Percentiles rank a stretch among this genome's conserved stretches.
Conservation (phyloP, 1,140 invertebrate species). For the Apolygus lucorum region DNA sequence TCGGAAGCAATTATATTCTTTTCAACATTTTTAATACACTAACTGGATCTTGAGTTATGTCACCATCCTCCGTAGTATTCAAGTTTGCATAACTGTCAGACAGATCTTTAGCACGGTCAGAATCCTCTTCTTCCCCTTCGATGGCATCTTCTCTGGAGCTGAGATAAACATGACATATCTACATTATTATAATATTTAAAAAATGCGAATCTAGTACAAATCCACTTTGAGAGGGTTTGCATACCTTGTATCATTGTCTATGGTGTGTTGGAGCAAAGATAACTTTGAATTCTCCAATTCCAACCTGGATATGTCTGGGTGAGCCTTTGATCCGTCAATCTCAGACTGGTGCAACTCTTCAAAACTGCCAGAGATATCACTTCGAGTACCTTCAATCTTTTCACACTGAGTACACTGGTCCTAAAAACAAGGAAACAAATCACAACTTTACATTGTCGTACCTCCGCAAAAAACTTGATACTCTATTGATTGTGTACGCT, state of each 20-base stretch:
- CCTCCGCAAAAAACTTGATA: too few species aligned
- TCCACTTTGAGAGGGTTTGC: too few species aligned
- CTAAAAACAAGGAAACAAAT: too few species aligned
- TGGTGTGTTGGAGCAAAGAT: not conserved
- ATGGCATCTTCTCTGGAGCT: constrained; percentile 8
- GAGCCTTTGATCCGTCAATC: constrained; percentile 47
- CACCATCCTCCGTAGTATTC: too few species aligned
- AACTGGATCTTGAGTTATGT: too few species aligned
- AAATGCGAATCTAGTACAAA: too few species aligned
- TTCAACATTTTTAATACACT: too few species aligned
- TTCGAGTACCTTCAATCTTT: not conserved
- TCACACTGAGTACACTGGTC: constrained; percentile 2
- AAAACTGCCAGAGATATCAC: constrained; percentile 24
- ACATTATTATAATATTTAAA: too few species aligned
- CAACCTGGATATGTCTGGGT: constrained; percentile 59
- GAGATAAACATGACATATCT: not conserved
- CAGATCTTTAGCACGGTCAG: not conserved
- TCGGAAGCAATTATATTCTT: too few species aligned
- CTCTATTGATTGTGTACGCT: too few species aligned
- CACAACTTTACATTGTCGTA: too few species aligned
- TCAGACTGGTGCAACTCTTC: constrained; percentile 21
- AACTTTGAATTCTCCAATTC: constrained; percentile 46
- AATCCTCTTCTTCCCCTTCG: not conserved
- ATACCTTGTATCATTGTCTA: constrained; percentile 3
- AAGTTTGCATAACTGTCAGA: not conserved